These are phyloP conservation scores for Trachelus tabidus DNA, from an alignment of 2,888 invertebrate species.

Conservation along the genomic window DNA sequence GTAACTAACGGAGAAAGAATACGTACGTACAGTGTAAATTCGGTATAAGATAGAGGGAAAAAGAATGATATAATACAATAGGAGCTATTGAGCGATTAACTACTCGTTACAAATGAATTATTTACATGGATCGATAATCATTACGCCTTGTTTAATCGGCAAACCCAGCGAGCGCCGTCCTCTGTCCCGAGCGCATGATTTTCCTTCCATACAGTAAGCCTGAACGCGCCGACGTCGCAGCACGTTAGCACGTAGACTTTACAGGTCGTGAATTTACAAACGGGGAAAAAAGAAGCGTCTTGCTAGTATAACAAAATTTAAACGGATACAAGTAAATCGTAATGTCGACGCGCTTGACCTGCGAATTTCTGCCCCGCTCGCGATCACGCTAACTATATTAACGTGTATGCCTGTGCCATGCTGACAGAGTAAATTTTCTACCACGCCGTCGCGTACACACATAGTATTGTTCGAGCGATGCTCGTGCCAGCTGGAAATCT, in stretches of 20 bases:
- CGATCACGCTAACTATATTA: not conserved
- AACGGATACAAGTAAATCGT: not conserved
- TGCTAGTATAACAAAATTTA: not conserved
- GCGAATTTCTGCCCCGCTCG: not conserved
- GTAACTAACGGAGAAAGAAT: not conserved
- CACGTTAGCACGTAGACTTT: not conserved
- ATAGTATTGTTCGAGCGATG: not conserved
- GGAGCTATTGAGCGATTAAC: not conserved
- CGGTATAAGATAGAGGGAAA: not conserved
- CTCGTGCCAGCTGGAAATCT: not conserved
- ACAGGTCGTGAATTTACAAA: not conserved
- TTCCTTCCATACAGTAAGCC: not conserved
- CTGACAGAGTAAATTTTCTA: not conserved
- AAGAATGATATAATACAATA: not conserved
- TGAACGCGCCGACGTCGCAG: not conserved
- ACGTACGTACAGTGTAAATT: not conserved
- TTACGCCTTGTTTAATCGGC: not conserved
- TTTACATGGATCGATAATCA: not conserved
- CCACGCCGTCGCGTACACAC: not conserved
- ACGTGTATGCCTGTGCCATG: not conserved
- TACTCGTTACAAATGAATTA: not conserved
- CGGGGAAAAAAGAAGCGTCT: not conserved
- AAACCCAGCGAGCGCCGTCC: not conserved
- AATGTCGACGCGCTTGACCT: not conserved
- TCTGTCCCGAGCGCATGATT: not conserved